Evolutionary conservation across 2,797 vertebrate genomes (phyloP).

Genomic region (Crocodylus rhombifer): DNA sequence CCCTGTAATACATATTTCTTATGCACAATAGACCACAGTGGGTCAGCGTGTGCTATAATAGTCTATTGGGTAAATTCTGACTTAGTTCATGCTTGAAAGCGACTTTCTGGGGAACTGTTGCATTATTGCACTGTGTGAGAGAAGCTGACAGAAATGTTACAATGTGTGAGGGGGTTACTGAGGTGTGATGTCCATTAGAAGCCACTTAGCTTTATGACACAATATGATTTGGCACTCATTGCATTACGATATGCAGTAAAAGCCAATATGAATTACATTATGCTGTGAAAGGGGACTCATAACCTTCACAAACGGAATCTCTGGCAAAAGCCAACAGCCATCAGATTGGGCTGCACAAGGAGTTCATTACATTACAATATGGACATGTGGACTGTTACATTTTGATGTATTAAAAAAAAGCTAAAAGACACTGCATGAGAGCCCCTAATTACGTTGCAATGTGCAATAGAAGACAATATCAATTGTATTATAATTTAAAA

Average conservation of each 20-base stretch:
- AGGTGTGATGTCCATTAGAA: slow-evolving; percentile 23
- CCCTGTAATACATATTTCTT: accelerated
- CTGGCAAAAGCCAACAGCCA: background rate
- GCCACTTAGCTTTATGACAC: slow-evolving; percentile 7
- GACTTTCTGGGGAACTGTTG: accelerated
- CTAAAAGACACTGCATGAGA: slow-evolving; percentile 8
- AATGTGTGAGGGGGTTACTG: accelerated
- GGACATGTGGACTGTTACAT: slow-evolving; percentile 29
- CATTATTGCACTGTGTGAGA: accelerated
- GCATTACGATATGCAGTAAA: background rate
- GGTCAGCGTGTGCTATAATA: background rate
- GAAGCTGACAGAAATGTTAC: background rate
- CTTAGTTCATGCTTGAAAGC: background rate
- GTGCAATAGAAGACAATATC: background rate
- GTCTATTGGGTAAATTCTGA: background rate
- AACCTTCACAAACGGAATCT: slow-evolving; percentile 12
- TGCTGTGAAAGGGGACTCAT: background rate
- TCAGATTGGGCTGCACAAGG: background rate
- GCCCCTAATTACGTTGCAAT: background rate
- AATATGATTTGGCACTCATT: background rate
- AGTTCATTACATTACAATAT: slow-evolving; percentile 19
- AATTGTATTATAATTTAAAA: slow-evolving; percentile 26
- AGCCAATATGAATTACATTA: background rate
- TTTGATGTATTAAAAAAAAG: background rate
- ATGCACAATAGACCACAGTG: accelerated